Evolutionary conservation across 2,888 invertebrate genomes (phyloP), one percentile per base, ranked within the genome.

Genomic region (Noctua comes): DNA sequence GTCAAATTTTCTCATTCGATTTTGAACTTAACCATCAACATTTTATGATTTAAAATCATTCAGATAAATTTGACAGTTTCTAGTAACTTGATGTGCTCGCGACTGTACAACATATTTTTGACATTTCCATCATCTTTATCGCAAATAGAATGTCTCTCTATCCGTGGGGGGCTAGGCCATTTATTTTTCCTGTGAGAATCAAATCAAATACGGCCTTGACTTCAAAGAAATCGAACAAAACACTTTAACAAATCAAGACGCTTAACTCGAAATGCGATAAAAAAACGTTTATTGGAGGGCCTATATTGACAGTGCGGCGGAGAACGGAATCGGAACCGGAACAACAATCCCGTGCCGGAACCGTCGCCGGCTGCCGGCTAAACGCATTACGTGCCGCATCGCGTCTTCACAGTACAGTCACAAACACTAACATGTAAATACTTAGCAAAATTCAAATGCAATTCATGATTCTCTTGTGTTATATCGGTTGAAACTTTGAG

Each of bases 341-440:
- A 94, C 93, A 92, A 94, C 93, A 94, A 95, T 95, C 93, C 92
- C 93, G 92, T 85, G 89, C 88, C 93, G 95, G 95, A 95, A 91
- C 91, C 86, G 81, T 81, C 78, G 78, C 84, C 88, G 85, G 83
- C 79, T 79, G 79, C 83, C 86, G 84, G 87, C 91, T 93, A 94
- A 94, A 92, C 90, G 90, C 88, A 88, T 94, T 94, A 92, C 86
- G 78, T 82, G 87, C 83, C 79, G 86, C 86, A 75, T 82, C 80
- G 68, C 79, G 73, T 69, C 81, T 86, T 80, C 68, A 76, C 59
- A 68, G 68, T 78, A 64, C 31, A 68, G 46, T 73, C 5, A 64
- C 3, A 6, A 62, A 1, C 62, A 31, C 10, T 36, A 36, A 31
- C 1, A 64, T 21, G 21, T 8, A 62, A 31, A 62, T 21, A 18